A percentile compares a stretch with the other conserved stretches of the same genome.
phyloP scores from a whole-genome alignment of 2,113 vertebrate genomes.

The Chaenogobius annularis region DNA sequence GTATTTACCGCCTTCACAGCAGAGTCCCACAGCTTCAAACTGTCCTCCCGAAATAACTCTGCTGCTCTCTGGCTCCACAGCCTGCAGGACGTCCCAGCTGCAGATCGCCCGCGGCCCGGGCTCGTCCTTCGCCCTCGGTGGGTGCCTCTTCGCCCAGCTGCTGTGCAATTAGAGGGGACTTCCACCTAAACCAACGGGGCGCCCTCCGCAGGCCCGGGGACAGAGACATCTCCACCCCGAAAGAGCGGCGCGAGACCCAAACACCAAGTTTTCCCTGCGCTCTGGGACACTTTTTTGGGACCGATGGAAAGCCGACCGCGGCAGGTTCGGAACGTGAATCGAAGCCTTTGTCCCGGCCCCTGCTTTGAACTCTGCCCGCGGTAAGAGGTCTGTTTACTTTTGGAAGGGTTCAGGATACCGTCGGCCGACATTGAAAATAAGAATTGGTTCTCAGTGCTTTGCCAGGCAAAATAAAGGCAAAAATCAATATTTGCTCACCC shows the following conservation, averaged over 20 bases:
- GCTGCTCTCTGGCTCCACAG: neutral
- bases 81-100: slow-evolving; percentile 5
- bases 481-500: no score
- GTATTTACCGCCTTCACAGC: neutral
- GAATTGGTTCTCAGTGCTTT: no score
- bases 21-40: neutral
- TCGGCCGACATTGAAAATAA: no score
- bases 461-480: no score
- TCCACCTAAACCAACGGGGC: slow-evolving; percentile 12
- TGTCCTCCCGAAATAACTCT: neutral
- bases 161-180: slow-evolving; percentile 15
- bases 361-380: slow-evolving; percentile 33
- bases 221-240: slow-evolving; percentile 18
- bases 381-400: neutral
- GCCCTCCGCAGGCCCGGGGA: slow-evolving; percentile 8
- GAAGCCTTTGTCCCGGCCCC: slow-evolving; percentile 44
- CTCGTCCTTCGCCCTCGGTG: neutral
- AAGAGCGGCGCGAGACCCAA: slow-evolving; percentile 24
- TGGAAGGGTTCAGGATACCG: neutral
- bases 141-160: neutral
- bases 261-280: slow-evolving; percentile 36
- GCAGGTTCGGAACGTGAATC: slow-evolving; percentile 54
- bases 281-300: slow-evolving; percentile 23
- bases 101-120: neutral
- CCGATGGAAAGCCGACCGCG: slow-evolving; percentile 46